Percentiles rank a stretch among this genome's conserved stretches.
Evolutionary conservation across 2,888 invertebrate genomes (phyloP).

Genomic region (Meloe dianella): DNA sequence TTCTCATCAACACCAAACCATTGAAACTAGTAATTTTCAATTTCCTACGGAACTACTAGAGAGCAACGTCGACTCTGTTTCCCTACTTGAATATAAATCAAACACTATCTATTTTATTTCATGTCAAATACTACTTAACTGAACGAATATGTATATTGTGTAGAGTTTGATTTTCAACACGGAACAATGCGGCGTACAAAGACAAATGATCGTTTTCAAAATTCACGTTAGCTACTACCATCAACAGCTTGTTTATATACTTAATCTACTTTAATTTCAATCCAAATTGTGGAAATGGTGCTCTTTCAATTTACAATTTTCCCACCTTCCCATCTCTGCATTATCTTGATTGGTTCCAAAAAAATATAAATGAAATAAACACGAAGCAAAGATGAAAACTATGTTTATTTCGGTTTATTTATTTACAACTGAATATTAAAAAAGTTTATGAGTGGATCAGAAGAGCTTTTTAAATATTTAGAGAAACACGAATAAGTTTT

Average conservation of each 20-base stretch:
- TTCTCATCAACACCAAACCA: slow-evolving; percentile 21
- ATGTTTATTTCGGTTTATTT: no score
- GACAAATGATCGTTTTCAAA: not conserved
- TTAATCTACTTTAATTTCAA: not conserved
- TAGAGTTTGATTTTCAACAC: not conserved
- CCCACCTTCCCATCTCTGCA: not conserved
- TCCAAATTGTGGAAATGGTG: not conserved
- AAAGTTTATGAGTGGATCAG: not conserved
- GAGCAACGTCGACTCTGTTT: slow-evolving; percentile 34
- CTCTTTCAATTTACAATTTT: not conserved
- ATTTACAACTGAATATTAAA: no score
- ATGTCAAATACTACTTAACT: slow-evolving; percentile 30
- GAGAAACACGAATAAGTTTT: no score
- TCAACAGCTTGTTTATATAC: not conserved
- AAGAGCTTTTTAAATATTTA: not conserved
- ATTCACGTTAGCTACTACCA: not conserved
- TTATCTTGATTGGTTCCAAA: not conserved
- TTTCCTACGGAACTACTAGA: slow-evolving; percentile 41
- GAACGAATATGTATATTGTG: not conserved
- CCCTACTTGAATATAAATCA: slow-evolving; percentile 47
- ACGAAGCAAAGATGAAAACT: not conserved
- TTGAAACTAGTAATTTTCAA: slow-evolving; percentile 35
- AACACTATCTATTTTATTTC: slow-evolving; percentile 46
- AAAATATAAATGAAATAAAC: not conserved
- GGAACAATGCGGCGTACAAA: not conserved